Conservation (phyloP, 1,140 invertebrate species). For the Cydia splendana region DNA sequence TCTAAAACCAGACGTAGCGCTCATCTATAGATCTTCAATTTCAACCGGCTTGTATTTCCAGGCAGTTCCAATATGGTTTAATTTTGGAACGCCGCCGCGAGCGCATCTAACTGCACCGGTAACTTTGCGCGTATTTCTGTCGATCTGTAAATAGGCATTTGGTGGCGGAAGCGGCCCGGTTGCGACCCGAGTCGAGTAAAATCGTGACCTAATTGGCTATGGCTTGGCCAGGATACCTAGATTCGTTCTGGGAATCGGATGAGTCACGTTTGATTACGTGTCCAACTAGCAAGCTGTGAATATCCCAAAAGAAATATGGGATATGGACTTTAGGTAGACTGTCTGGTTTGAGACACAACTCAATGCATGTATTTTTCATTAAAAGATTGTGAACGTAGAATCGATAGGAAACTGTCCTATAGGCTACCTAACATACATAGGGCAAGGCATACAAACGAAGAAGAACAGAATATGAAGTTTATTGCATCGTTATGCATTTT, state of each 20-base stretch:
- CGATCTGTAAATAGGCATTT: constrained; percentile 19
- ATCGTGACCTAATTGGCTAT: constrained; percentile 3
- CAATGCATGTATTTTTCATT: too few relatives aligned
- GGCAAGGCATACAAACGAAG: too few relatives aligned
- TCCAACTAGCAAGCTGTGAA: neutral
- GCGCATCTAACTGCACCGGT: neutral
- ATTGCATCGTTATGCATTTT: too few relatives aligned
- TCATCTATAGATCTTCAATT: neutral
- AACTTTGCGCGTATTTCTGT: constrained; percentile 9
- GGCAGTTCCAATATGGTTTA: neutral
- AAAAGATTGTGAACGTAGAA: too few relatives aligned
- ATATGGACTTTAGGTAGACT: too few relatives aligned
- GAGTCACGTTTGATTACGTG: constrained; percentile 3
- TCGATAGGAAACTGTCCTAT: too few relatives aligned
- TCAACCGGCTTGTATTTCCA: neutral
- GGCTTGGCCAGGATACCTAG: constrained; percentile 11
- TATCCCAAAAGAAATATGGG: neutral
- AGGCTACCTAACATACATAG: too few relatives aligned
- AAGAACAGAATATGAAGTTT: too few relatives aligned
- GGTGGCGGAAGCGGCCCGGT: constrained; percentile 1
- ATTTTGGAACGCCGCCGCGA: constrained; percentile 7
- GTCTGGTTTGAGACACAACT: too few relatives aligned
- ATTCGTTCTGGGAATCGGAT: neutral
- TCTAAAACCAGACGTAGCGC: neutral
- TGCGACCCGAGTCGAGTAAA: neutral